A percentile compares a stretch with the other conserved stretches of the same genome.
Conservation (phyloP, 2,113 vertebrate genomes). For the Acanthisitta chloris region DNA sequence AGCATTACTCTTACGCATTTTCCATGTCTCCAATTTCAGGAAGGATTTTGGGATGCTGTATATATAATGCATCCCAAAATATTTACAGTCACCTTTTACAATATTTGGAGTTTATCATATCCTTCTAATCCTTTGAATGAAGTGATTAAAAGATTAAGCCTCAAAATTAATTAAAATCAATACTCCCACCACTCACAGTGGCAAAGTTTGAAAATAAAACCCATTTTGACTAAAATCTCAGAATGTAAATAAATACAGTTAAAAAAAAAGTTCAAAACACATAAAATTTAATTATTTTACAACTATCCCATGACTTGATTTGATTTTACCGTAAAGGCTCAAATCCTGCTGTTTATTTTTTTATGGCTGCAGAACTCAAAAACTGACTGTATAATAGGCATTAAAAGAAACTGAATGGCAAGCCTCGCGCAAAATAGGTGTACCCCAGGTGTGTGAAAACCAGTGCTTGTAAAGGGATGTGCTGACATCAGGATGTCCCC, state of each 20-base stretch:
- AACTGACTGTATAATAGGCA: neutral
- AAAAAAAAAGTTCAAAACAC: neutral
- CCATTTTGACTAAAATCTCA: neutral
- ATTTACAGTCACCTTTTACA: neutral
- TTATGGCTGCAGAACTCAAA: neutral
- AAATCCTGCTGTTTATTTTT: neutral
- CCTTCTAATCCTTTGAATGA: neutral
- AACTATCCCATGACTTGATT: neutral
- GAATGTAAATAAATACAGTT: neutral
- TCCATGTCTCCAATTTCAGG: rapidly evolving
- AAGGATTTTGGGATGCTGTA: neutral
- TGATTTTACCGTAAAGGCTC: neutral
- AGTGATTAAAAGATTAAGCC: neutral
- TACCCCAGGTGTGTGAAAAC: neutral
- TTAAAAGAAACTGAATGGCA: neutral
- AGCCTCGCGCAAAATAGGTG: neutral
- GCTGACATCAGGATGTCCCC: neutral
- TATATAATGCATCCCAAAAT: neutral
- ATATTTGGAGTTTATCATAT: neutral
- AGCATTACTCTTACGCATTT: rapidly evolving
- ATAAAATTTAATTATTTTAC: neutral
- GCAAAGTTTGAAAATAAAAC: neutral
- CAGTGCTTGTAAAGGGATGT: neutral
- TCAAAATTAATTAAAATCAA: neutral
- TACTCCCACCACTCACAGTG: neutral